These are phyloP conservation scores for Tamias sibiricus DNA, from an alignment of 2,113 vertebrate genomes.

Conservation along the genomic window DNA sequence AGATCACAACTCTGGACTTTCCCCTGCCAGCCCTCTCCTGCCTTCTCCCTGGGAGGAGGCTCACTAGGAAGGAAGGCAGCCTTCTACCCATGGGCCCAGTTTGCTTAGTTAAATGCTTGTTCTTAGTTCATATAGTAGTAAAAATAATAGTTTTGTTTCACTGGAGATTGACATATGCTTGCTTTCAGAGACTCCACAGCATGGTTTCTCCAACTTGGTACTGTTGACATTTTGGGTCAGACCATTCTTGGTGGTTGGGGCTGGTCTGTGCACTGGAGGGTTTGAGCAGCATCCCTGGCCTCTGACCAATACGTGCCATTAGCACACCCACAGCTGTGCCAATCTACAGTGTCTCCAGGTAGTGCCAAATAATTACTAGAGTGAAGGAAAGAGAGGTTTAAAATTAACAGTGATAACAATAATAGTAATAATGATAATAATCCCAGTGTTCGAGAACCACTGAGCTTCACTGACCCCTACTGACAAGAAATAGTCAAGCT, in stretches of 20 bases:
- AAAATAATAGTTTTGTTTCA: background rate
- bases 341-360: too few relatives aligned
- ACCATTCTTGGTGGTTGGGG: background rate
- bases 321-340: too few relatives aligned
- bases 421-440: too few relatives aligned
- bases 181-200: background rate
- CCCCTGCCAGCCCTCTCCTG: background rate
- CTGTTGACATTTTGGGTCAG: background rate
- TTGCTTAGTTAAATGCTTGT: background rate
- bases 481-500: too few relatives aligned
- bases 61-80: background rate
- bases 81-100: background rate
- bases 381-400: too few relatives aligned
- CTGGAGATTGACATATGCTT: background rate
- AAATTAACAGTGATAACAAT: too few relatives aligned
- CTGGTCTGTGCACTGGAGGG: background rate
- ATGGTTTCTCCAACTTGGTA: background rate
- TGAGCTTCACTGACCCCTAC: too few relatives aligned
- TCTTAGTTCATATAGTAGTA: background rate
- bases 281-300: background rate
- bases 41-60: too few relatives aligned
- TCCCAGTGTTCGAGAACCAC: too few relatives aligned
- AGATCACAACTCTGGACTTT: accelerated
- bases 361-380: too few relatives aligned
- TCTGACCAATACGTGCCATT: background rate